A percentile compares a stretch with the other conserved stretches of the same genome.
These are phyloP conservation scores for Mechanitis messenoides DNA, from an alignment of 2,888 invertebrate species.

Conservation along the genomic window DNA sequence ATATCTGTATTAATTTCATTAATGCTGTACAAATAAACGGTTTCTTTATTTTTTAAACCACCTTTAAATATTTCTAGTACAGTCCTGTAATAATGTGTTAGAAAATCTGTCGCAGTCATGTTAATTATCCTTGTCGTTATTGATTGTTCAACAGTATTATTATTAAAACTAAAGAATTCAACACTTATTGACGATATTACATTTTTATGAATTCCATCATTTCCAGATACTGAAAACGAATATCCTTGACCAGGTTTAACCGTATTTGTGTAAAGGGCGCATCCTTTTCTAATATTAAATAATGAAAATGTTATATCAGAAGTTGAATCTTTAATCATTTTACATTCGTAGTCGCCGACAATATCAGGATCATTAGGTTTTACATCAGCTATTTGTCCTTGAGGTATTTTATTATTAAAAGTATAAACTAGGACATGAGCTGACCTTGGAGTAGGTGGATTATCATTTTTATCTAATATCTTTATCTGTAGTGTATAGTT, in stretches of 20 bases:
- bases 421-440: conserved; percentile 87
- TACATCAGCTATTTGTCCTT: conserved; percentile 92
- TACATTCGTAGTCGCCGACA: conserved; percentile 92
- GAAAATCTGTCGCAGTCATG: conserved; percentile 83
- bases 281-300: conserved; percentile 84
- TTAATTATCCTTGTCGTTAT: conserved; percentile 85
- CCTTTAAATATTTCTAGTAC: conserved; percentile 83
- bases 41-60: conserved; percentile 80
- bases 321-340: conserved; percentile 82
- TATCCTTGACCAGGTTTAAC: conserved; percentile 84
- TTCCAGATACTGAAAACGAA: conserved; percentile 88
- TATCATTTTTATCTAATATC: conserved; percentile 93
- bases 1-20: conserved; percentile 80
- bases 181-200: conserved; percentile 92
- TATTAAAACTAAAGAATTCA: conserved; percentile 87
- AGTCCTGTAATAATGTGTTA: conserved; percentile 85
- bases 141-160: conserved; percentile 88
- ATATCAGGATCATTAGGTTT: conserved; percentile 94
- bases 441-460: conserved; percentile 89
- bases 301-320: conserved; percentile 76
- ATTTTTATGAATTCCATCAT: conserved; percentile 91
- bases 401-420: conserved; percentile 84
- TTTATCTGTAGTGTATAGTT: conserved; percentile 85
- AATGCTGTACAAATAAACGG: conserved; percentile 83
- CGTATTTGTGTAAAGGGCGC: conserved; percentile 86